These are phyloP conservation scores for Lacerta viridis DNA, from an alignment of 2,797 vertebrate species.

Conservation along the genomic window DNA sequence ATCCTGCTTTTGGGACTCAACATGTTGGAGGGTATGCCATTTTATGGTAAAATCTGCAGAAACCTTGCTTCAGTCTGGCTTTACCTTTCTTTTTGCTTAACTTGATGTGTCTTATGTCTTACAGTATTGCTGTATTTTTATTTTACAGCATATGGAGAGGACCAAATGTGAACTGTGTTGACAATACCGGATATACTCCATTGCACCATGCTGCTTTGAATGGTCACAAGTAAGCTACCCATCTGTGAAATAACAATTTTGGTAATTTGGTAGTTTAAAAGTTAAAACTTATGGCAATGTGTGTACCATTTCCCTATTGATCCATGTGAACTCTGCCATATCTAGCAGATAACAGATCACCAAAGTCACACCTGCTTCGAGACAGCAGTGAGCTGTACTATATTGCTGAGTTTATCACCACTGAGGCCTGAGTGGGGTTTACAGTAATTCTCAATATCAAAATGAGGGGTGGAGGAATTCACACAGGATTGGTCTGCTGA, in stretches of 20 bases:
- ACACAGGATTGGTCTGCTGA: neutral
- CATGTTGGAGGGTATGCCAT: too few species aligned
- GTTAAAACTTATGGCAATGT: neutral
- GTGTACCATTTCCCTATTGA: neutral
- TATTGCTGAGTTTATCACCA: neutral
- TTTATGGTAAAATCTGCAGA: constrained; percentile 20
- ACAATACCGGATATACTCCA: constrained; percentile 97
- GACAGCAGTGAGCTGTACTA: neutral
- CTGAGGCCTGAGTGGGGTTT: neutral
- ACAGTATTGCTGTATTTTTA: constrained; percentile 40
- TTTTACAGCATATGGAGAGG: constrained; percentile 95
- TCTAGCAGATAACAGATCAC: neutral
- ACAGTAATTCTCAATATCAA: neutral
- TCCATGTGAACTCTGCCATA: neutral
- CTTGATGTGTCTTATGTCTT: constrained; percentile 53
- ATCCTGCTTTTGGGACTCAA: too few species aligned
- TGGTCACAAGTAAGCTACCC: constrained; percentile 90
- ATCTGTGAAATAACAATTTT: neutral
- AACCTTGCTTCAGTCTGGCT: constrained; percentile 21
- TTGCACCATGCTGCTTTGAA: constrained; percentile 97
- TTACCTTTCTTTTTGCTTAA: constrained; percentile 48
- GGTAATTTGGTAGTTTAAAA: too few species aligned
- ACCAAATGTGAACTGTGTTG: constrained; percentile 98
- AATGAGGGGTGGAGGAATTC: neutral
- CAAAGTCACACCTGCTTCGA: neutral